phyloP scores from a whole-genome alignment of 1,140 invertebrate genomes.

The Ips typographus region DNA sequence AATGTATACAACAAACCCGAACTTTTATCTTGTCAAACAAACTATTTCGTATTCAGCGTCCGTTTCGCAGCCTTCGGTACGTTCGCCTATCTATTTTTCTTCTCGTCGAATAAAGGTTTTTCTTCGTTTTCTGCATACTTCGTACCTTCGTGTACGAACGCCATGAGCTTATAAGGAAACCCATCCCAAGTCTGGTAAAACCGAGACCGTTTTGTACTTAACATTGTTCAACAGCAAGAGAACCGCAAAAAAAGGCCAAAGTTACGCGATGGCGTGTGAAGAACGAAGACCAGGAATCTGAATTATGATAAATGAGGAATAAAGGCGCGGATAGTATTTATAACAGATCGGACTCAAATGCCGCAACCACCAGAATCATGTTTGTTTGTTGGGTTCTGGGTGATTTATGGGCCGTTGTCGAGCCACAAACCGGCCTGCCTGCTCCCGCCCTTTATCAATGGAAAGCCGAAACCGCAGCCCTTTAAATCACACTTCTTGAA shows the following conservation, averaged over 20 bases:
- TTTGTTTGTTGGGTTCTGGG: slow-evolving; percentile 23
- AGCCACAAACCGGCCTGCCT: slow-evolving; percentile 23
- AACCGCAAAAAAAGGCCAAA: neutral
- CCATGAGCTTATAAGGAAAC: slow-evolving; percentile 20
- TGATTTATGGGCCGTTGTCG: slow-evolving; percentile 24
- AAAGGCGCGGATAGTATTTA: neutral
- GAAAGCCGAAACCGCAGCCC: slow-evolving; percentile 25
- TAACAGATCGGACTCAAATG: slow-evolving; percentile 9
- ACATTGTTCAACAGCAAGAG: slow-evolving; percentile 1
- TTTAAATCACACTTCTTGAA: slow-evolving; percentile 34
- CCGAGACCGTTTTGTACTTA: slow-evolving; percentile 4
- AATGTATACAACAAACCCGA: slow-evolving; percentile 23
- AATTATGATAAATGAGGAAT: slow-evolving; percentile 5
- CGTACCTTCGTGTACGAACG: neutral
- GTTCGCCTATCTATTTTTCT: slow-evolving; percentile 23
- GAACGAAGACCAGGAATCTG: slow-evolving; percentile 3
- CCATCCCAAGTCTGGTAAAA: slow-evolving; percentile 7
- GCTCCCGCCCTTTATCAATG: slow-evolving; percentile 29
- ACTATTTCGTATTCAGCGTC: slow-evolving; percentile 28
- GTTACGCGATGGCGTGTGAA: slow-evolving; percentile 12
- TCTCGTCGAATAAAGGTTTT: slow-evolving; percentile 20
- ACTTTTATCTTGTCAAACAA: slow-evolving; percentile 30
- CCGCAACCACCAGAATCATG: slow-evolving; percentile 21
- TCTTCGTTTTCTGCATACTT: slow-evolving; percentile 20
- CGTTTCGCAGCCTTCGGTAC: slow-evolving; percentile 10